A percentile compares a stretch with the other conserved stretches of the same genome.
Evolutionary conservation across 2,797 vertebrate species (phyloP).

Genomic region (Champsocephalus esox): DNA sequence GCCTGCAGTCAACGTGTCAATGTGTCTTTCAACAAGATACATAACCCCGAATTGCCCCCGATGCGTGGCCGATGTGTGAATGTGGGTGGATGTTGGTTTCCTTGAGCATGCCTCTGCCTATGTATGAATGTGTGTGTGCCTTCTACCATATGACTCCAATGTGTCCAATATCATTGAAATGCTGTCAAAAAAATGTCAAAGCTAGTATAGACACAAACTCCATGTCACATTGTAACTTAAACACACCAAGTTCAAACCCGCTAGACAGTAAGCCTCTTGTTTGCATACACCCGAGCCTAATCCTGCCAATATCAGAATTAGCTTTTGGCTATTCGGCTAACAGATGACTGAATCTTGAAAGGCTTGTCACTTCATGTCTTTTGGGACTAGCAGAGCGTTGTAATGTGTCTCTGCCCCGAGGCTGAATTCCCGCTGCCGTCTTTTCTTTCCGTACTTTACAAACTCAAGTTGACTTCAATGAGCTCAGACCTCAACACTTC

Average conservation of each 20-base stretch:
- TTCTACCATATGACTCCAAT: no score
- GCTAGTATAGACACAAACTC: background rate
- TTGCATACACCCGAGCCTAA: background rate
- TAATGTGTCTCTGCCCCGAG: background rate
- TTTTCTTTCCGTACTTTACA: background rate
- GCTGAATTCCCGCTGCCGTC: background rate
- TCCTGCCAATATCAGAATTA: background rate
- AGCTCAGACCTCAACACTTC: background rate
- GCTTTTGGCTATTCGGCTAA: background rate
- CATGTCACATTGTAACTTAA: background rate
- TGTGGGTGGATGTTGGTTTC: no score
- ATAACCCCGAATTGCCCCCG: no score
- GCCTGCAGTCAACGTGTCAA: no score
- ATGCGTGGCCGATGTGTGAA: no score
- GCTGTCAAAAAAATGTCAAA: background rate
- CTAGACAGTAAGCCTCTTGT: background rate
- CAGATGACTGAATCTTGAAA: background rate
- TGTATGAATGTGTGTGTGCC: no score
- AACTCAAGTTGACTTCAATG: slow-evolving; percentile 1
- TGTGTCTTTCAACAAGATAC: no score
- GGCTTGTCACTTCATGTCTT: slow-evolving; percentile 4
- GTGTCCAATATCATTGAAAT: background rate
- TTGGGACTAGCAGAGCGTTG: background rate
- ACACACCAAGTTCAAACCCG: background rate
- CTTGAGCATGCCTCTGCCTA: no score